A percentile compares a stretch with the other conserved stretches of the same genome.
phyloP scores from a whole-genome alignment of 2,797 vertebrate genomes.

The Bucorvus abyssinicus region DNA sequence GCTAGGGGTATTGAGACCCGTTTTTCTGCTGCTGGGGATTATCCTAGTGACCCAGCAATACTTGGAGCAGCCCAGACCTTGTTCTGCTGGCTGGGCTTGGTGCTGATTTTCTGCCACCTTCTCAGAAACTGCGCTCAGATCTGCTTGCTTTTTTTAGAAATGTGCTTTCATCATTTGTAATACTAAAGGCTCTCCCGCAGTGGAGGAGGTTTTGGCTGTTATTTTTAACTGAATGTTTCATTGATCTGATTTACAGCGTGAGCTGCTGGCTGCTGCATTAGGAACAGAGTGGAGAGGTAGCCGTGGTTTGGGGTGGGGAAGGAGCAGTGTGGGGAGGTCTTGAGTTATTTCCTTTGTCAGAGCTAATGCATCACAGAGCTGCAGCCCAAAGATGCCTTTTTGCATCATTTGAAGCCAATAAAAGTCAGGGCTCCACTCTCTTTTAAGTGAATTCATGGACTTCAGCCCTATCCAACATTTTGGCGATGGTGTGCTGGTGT shows the following conservation, averaged over 20 bases:
- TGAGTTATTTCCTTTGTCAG: neutral
- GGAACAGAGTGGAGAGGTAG: neutral
- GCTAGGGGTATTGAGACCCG: rapidly evolving
- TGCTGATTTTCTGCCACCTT: neutral
- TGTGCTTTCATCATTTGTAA: slow-evolving; percentile 37
- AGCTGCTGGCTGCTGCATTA: neutral
- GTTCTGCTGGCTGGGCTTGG: neutral
- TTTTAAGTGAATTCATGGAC: neutral
- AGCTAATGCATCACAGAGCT: neutral
- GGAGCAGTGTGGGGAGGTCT: neutral
- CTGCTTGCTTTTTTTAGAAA: slow-evolving; percentile 11
- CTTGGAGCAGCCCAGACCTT: neutral
- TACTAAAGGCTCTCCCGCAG: slow-evolving; percentile 20
- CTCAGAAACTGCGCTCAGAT: neutral
- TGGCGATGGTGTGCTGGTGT: neutral
- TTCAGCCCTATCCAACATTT: neutral
- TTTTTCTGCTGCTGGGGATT: neutral
- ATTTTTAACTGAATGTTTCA: slow-evolving; percentile 53
- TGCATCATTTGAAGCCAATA: neutral
- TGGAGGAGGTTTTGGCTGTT: slow-evolving; percentile 40
- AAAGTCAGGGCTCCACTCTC: neutral
- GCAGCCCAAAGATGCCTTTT: neutral
- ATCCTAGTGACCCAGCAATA: neutral
- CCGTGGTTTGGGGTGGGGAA: neutral
- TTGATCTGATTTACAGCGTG: slow-evolving; percentile 37